Conservation (phyloP, 2,888 invertebrate genomes). For the Diaphora mendica region DNA sequence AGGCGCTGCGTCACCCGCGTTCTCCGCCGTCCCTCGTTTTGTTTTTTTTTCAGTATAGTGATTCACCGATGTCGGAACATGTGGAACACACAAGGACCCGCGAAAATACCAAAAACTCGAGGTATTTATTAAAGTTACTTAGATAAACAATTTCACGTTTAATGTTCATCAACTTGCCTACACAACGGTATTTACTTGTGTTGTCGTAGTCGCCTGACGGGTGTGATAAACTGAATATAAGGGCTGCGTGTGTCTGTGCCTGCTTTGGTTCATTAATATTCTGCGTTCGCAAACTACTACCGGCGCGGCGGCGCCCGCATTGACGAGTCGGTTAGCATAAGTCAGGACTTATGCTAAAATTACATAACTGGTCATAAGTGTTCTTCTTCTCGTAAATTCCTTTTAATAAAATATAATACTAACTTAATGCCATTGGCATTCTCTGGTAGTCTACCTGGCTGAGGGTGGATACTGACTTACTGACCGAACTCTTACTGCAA, state of each 20-base stretch:
- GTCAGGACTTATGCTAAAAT: constrained; percentile 21
- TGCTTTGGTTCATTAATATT: constrained; percentile 71
- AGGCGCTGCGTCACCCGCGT: constrained; percentile 76
- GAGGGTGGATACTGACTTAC: no score
- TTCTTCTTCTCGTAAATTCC: neutral
- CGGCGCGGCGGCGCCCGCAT: constrained; percentile 41
- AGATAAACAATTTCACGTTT: constrained; percentile 36
- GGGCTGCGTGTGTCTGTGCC: constrained; percentile 37
- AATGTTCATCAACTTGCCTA: constrained; percentile 26
- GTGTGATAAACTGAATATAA: constrained; percentile 54
- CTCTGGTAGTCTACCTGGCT: no score
- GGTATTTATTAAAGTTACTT: constrained; percentile 46
- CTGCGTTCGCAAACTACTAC: constrained; percentile 67
- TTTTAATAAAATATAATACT: neutral
- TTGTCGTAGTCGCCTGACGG: constrained; percentile 34
- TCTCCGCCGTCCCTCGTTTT: constrained; percentile 73
- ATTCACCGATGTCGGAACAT: constrained; percentile 76
- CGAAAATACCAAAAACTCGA: constrained; percentile 52
- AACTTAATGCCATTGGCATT: no score
- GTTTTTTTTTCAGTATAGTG: constrained; percentile 77
- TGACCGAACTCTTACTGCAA: neutral
- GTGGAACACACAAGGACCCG: constrained; percentile 71
- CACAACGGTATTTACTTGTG: constrained; percentile 13
- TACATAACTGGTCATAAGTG: neutral
- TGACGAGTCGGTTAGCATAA: constrained; percentile 22